These are phyloP conservation scores for Euplagia quadripunctaria DNA, from an alignment of 2,888 invertebrate genomes.

Conservation along the genomic window DNA sequence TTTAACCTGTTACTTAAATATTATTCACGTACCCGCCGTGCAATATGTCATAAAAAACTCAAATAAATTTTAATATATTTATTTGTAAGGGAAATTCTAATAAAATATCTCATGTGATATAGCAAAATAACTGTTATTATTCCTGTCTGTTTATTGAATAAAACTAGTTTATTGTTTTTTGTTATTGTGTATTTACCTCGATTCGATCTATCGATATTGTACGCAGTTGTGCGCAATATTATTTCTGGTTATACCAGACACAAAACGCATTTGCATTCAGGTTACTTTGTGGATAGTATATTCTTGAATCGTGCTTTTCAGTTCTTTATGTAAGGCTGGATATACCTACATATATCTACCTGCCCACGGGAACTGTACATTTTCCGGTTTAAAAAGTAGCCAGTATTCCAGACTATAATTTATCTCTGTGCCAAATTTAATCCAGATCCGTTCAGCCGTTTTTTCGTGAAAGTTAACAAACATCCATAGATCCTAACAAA, in stretches of 20 bases:
- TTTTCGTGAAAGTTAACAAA: too few relatives aligned
- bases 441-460: too few relatives aligned
- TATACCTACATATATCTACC: too few relatives aligned
- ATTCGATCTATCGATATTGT: neutral
- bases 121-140: neutral
- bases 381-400: too few relatives aligned
- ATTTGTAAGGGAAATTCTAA: neutral
- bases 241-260: neutral
- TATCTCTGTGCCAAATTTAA: too few relatives aligned
- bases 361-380: too few relatives aligned
- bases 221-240: neutral
- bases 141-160: neutral
- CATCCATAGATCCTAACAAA: too few relatives aligned
- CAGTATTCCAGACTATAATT: too few relatives aligned
- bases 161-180: too few relatives aligned
- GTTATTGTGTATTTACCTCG: neutral
- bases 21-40: slow-evolving; percentile 34
- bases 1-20: slow-evolving; percentile 60
- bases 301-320: neutral
- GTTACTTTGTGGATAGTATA: neutral
- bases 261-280: neutral
- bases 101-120: too few relatives aligned
- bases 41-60: slow-evolving; percentile 46
- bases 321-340: too few relatives aligned
- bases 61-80: neutral